Evolutionary conservation across 2,797 vertebrate genomes (phyloP), one percentile per base, ranked within the genome.

Genomic region (Myotis pilosus): DNA sequence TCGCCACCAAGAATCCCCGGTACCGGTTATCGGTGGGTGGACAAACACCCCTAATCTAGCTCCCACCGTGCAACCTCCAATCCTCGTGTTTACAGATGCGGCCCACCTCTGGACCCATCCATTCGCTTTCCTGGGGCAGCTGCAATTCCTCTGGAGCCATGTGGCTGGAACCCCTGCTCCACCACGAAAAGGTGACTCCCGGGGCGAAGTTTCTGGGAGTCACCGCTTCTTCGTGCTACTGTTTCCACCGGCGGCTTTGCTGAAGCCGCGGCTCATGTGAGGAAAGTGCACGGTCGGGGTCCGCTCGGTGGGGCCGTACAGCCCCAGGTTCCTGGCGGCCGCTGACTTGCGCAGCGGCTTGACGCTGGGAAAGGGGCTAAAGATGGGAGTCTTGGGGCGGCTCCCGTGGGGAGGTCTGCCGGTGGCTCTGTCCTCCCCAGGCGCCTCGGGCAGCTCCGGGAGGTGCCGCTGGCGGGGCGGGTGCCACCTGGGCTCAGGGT

Each of bases 211-310:
- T 17, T 2, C 69, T 0, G 44, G 8, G 64, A 33, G 97, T 98
- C 98, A 99, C 85, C 99, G 98, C 95, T 99, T 99, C 55, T 98
- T 99, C 64, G 98, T 98, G 76, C 98, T 96, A 0, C 98, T 97
- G 38, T 91, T 98, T 17, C 98, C 98, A 28, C 97, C 97, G 5
- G 97, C 94, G 6, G 98, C 75, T 64, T 98, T 98, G 97, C 78
- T 99, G 96, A 99, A 98, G 96, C 98, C 99, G 97, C 98, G 99
- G 98, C 99, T 99, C 98, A 99, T 99, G 72, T 99, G 99, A 20
- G 99, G 99, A 92, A 99, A 99, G 97, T 99, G 99, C 62, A 99
- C 98, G 0, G 98, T 98, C 23, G 99, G 99, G 0, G 99, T 99
- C 97, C 99, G 98, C 86, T 99, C 98, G 0, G 99, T 99, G 16